These are phyloP conservation scores for Microctenopoma steveboyesi DNA, from an alignment of 2,797 vertebrate species.

Conservation along the genomic window DNA sequence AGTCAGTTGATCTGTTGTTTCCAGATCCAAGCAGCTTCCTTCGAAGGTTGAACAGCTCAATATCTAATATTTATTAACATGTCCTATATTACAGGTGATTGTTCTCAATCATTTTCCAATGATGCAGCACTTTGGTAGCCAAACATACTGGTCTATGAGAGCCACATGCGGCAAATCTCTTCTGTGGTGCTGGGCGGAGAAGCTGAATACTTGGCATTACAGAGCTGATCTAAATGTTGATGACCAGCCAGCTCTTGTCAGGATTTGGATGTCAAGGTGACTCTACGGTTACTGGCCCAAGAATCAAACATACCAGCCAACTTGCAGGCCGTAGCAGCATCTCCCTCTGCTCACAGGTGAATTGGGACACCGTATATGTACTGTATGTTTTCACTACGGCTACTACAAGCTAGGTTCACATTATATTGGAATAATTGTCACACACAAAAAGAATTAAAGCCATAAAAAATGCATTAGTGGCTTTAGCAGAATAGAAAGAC, in stretches of 20 bases:
- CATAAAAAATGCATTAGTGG: conserved; percentile 39
- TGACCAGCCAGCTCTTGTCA: conserved; percentile 66
- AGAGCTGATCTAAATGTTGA: conserved; percentile 60
- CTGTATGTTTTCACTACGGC: too few species aligned
- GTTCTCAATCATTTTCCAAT: conserved; percentile 54
- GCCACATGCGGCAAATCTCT: conserved; percentile 63
- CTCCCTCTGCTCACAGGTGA: conserved; percentile 27
- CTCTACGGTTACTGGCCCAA: conserved; percentile 65
- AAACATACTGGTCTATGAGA: conserved; percentile 58
- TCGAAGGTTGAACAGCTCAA: conserved; percentile 13
- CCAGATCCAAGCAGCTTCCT: conserved; percentile 37
- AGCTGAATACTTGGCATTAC: conserved; percentile 52
- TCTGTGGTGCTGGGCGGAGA: conserved; percentile 44
- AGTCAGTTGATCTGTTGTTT: conserved; percentile 15
- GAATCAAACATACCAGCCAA: conserved; percentile 58
- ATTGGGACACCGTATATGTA: not conserved
- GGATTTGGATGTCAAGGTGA: conserved; percentile 77
- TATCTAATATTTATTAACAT: conserved; percentile 26
- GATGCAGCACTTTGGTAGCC: conserved; percentile 67
- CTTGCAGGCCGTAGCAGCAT: conserved; percentile 48
- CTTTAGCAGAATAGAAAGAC: conserved; percentile 41
- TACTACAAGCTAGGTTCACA: too few species aligned
- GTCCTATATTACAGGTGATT: conserved; percentile 36
- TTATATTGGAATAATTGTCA: conserved; percentile 44
- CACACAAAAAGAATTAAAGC: conserved; percentile 61